These are phyloP conservation scores for Chorisops tibialis DNA, from an alignment of 2,888 invertebrate species.

Conservation along the genomic window DNA sequence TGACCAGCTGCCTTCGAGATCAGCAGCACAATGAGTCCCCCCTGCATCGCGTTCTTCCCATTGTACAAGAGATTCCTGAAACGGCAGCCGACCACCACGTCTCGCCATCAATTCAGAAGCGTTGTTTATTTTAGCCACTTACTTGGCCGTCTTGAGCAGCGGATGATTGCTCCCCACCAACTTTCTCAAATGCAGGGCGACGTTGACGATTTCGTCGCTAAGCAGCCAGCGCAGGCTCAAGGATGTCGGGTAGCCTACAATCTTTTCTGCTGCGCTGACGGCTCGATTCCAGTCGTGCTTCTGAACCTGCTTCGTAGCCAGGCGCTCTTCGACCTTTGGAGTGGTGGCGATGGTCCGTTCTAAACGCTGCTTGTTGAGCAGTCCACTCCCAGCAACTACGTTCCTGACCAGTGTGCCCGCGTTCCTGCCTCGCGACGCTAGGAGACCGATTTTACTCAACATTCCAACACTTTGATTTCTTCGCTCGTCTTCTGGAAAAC, in stretches of 20 bases:
- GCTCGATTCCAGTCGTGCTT: constrained; percentile 89
- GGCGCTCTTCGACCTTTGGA: neutral
- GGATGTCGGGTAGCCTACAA: constrained; percentile 94
- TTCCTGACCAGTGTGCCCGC: too few species aligned
- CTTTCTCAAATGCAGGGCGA: constrained; percentile 85
- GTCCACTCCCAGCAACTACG: constrained; percentile 2
- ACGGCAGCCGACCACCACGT: too few species aligned
- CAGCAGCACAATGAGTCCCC: constrained; percentile 84
- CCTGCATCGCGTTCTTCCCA: constrained; percentile 90
- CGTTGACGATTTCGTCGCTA: constrained; percentile 93
- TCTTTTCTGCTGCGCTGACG: constrained; percentile 92
- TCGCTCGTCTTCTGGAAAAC: neutral
- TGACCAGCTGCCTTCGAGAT: constrained; percentile 92
- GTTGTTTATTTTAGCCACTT: constrained; percentile 47
- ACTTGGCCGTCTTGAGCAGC: constrained; percentile 90
- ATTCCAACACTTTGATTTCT: neutral
- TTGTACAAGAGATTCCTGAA: constrained; percentile 81
- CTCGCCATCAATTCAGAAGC: too few species aligned
- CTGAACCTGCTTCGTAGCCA: constrained; percentile 42
- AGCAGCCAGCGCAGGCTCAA: constrained; percentile 87
- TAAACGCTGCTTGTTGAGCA: neutral
- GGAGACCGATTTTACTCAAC: neutral
- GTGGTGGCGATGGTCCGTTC: neutral
- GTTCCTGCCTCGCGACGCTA: too few species aligned
- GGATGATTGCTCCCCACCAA: constrained; percentile 93